These are phyloP conservation scores for Zoanthus sociatus DNA, from an alignment of 92 coral and sea anemone species.

Conservation along the genomic window DNA sequence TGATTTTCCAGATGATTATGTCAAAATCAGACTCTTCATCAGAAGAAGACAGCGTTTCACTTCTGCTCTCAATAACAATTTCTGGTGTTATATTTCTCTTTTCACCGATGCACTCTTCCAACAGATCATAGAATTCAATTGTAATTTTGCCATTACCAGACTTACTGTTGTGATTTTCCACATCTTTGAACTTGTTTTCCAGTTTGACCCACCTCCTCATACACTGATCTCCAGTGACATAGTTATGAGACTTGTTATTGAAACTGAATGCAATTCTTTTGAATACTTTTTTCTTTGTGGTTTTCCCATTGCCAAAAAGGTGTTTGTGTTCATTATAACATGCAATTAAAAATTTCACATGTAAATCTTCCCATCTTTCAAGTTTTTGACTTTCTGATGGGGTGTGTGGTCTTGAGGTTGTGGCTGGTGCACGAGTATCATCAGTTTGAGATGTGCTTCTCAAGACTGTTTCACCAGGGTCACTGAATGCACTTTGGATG, in stretches of 20 bases:
- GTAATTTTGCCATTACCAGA: slow-evolving; percentile 48
- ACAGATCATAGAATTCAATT: slow-evolving; percentile 40
- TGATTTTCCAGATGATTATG: slow-evolving; percentile 34
- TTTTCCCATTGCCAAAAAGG: slow-evolving; percentile 51
- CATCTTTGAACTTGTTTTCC: slow-evolving; percentile 52
- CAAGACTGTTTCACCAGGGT: background rate
- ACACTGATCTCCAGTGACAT: slow-evolving; percentile 56
- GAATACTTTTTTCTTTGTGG: slow-evolving; percentile 49
- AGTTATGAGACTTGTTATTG: slow-evolving; percentile 32
- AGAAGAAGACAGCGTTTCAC: slow-evolving; percentile 8
- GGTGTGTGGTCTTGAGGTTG: slow-evolving; percentile 15
- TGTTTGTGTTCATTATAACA: slow-evolving; percentile 47
- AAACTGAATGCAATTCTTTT: slow-evolving; percentile 51
- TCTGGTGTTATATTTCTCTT: slow-evolving; percentile 38
- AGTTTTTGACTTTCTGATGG: slow-evolving; percentile 28
- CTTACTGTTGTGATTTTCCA: slow-evolving; percentile 50
- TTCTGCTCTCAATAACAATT: slow-evolving; percentile 6
- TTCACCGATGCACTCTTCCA: slow-evolving; percentile 44
- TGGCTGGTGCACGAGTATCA: slow-evolving; percentile 21
- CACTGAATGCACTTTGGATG: slow-evolving; percentile 15
- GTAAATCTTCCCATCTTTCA: slow-evolving; percentile 59
- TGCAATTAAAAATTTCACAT: slow-evolving; percentile 37
- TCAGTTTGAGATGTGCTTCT: slow-evolving; percentile 13
- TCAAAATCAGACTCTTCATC: slow-evolving; percentile 24
- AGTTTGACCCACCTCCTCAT: slow-evolving; percentile 57